Percentiles rank a stretch among this genome's conserved stretches.
These are phyloP conservation scores for Chaetops frenatus DNA, from an alignment of 2,113 vertebrate genomes.

Conservation along the genomic window DNA sequence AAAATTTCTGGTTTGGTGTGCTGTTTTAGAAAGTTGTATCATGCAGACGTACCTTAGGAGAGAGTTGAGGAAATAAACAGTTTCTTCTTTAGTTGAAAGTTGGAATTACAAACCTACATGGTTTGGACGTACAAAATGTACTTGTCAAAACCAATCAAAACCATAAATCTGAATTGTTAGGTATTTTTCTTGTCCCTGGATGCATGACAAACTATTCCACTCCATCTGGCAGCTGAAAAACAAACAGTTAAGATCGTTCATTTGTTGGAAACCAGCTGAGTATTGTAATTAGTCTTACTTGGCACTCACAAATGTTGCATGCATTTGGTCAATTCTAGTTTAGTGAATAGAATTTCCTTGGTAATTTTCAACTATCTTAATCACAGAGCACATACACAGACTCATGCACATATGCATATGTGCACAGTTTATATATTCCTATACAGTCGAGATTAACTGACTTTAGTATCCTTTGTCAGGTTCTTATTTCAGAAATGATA, in stretches of 20 bases:
- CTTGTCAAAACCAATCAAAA: conserved; percentile 31
- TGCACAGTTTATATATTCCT: not conserved
- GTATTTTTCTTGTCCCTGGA: conserved; percentile 12
- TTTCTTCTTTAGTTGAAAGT: not conserved
- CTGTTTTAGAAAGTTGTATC: not conserved
- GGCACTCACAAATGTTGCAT: not conserved
- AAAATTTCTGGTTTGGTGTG: not conserved
- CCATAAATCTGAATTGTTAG: not conserved
- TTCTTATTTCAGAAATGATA: not conserved
- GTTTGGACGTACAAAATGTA: conserved; percentile 17
- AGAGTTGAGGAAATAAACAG: not conserved
- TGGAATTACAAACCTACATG: not conserved
- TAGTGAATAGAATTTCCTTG: conserved; percentile 30
- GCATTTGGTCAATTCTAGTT: conserved; percentile 2
- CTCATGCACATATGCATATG: not conserved
- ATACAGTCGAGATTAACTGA: not conserved
- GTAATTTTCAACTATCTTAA: conserved; percentile 20
- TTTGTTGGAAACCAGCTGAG: conserved; percentile 23
- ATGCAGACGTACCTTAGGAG: not conserved
- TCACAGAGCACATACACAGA: not conserved
- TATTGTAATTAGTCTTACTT: conserved; percentile 44
- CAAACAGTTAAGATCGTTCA: conserved; percentile 13
- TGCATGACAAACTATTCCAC: not conserved
- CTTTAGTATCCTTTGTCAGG: not conserved
- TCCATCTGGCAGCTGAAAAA: conserved; percentile 44